These are phyloP conservation scores for Lasaia peninsularis DNA, from an alignment of 1,140 invertebrate genomes.

Conservation along the genomic window DNA sequence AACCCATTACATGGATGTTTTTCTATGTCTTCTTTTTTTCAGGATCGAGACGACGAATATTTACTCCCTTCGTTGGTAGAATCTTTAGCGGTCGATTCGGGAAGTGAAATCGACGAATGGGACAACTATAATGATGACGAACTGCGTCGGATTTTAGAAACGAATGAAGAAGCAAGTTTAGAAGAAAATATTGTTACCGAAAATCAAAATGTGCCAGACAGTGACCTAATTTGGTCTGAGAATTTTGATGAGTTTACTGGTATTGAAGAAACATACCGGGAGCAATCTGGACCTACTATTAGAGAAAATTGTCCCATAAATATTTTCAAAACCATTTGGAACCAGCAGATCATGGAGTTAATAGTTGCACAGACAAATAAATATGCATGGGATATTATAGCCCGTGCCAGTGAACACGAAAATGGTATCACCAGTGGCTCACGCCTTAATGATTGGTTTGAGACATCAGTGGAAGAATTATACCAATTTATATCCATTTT, in stretches of 20 bases:
- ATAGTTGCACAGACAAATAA: slow-evolving; percentile 30
- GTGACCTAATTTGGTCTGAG: slow-evolving; percentile 5
- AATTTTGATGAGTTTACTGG: slow-evolving; percentile 17
- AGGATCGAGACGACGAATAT: background rate
- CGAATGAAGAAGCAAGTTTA: slow-evolving; percentile 5
- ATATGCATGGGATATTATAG: slow-evolving; percentile 31
- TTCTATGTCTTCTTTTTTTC: background rate
- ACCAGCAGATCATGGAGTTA: background rate
- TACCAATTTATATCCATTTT: slow-evolving; percentile 30
- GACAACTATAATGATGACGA: slow-evolving; percentile 13
- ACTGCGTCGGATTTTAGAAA: slow-evolving; percentile 9
- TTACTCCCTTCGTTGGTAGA: slow-evolving; percentile 4
- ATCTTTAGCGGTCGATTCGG: slow-evolving; percentile 12
- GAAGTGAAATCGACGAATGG: slow-evolving; percentile 13
- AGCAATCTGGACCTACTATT: slow-evolving; percentile 14
- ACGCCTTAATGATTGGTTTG: slow-evolving; percentile 22
- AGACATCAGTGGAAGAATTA: slow-evolving; percentile 25
- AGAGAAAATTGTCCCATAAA: slow-evolving; percentile 1
- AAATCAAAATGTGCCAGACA: background rate
- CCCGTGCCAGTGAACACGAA: slow-evolving; percentile 9
- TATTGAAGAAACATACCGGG: slow-evolving; percentile 14
- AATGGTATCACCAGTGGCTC: slow-evolving; percentile 8
- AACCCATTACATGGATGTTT: slow-evolving; percentile 2
- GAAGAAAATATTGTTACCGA: slow-evolving; percentile 14
- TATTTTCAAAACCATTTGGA: slow-evolving; percentile 1